Conservation (phyloP, 2,888 invertebrate species). For the Epinotia bilunana region DNA sequence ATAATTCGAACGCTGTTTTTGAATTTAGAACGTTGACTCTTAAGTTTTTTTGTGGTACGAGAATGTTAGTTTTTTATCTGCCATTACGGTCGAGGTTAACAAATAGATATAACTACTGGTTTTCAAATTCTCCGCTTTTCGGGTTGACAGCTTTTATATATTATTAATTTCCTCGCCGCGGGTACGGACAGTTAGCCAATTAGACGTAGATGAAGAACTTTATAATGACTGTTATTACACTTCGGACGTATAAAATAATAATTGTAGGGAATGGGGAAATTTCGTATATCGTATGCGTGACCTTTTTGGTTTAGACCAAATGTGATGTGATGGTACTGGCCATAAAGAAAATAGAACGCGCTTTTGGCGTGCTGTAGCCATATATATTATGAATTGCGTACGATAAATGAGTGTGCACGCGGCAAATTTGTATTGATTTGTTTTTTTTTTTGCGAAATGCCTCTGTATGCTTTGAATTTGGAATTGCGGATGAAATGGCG, state of each 20-base stretch:
- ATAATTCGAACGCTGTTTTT: constrained; percentile 82
- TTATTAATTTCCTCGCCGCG: constrained; percentile 56
- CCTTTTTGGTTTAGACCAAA: constrained; percentile 29
- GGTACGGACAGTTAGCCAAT: constrained; percentile 58
- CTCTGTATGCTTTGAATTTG: constrained; percentile 28
- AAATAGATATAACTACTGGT: constrained; percentile 58
- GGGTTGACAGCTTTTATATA: constrained; percentile 50
- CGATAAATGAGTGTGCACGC: too few species aligned
- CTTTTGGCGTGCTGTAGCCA: background rate
- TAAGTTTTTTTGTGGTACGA: constrained; percentile 61
- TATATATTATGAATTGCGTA: too few species aligned
- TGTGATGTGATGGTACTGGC: constrained; percentile 20
- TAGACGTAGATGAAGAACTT: constrained; percentile 54
- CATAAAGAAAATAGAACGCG: constrained; percentile 15
- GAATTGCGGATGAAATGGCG: constrained; percentile 36
- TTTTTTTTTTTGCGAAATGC: background rate
- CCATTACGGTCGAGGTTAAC: constrained; percentile 48
- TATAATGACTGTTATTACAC: constrained; percentile 58
- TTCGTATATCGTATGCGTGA: constrained; percentile 48
- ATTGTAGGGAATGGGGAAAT: constrained; percentile 51
- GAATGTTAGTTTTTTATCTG: constrained; percentile 45
- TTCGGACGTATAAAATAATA: constrained; percentile 49
- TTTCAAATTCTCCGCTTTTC: constrained; percentile 55
- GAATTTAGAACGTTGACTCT: constrained; percentile 81
- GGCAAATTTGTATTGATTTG: background rate